Evolutionary conservation across 2,797 vertebrate genomes (phyloP), one percentile per base, ranked within the genome.

Genomic region (Anguilla megastoma): DNA sequence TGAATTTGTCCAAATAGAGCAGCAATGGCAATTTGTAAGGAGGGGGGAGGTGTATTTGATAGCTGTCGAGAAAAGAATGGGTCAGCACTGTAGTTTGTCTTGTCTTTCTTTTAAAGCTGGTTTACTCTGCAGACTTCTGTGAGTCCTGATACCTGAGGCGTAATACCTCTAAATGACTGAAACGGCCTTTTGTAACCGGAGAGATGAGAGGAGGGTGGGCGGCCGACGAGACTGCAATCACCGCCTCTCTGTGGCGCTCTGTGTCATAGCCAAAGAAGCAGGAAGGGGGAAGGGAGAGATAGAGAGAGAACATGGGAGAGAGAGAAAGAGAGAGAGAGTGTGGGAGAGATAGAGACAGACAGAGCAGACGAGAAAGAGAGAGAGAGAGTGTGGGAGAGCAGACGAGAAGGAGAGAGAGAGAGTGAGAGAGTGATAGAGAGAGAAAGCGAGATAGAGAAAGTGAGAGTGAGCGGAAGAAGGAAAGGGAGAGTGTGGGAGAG

Each of bases 111-210:
- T 58, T 86, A 89, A 88, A 58, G 84, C 87, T 88, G 88, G 88
- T 63, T 90, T 63, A 83, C 88, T 89, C 91, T 89, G 86, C 79
- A 90, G 86, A 87, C 71, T 86, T 87, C 90, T 89, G 88, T 90
- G n/a, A 90, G 90, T 85, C 87, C 85, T 21, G 88, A 88, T 91
- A 92, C 92, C 92, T 88, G 87, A 89, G 92, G 93, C 91, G 56
- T 90, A 92, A 93, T 90, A 92, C 91, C 90, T 92, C 90, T 92
- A 91, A 92, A 93, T 92, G 89, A 90, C 89, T 82, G 86, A 89
- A 48, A 88, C 74, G 85, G 90, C 90, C 89, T 86, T 91, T 86
- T 89, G 91, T 92, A 92, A 93, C 90, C 88, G 89, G 91, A 92
- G 90, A 90, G 92, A 89, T 87, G 88, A 88, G 88, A 90, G 88